Percentiles rank a stretch among this genome's conserved stretches.
These are phyloP conservation scores for Neostethus bicornis DNA, from an alignment of 2,797 vertebrate genomes.

Conservation along the genomic window DNA sequence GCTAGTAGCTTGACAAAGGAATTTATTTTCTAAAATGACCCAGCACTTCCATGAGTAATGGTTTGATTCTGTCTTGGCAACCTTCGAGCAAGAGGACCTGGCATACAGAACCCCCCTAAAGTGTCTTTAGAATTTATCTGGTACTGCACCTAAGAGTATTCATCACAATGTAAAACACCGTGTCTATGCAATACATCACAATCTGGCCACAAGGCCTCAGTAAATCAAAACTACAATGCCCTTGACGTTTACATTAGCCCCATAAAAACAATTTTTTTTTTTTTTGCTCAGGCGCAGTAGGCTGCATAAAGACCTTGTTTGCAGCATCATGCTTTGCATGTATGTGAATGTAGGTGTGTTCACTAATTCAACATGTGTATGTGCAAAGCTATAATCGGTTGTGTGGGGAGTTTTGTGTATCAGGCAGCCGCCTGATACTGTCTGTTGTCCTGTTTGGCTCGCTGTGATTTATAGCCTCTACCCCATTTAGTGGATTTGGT, in stretches of 20 bases:
- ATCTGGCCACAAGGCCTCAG: conserved; percentile 48
- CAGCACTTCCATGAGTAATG: conserved; percentile 58
- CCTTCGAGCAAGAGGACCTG: conserved; percentile 46
- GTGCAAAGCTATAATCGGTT: conserved; percentile 23
- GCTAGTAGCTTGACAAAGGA: conserved; percentile 29
- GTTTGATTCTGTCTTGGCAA: conserved; percentile 39
- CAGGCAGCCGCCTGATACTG: conserved; percentile 37
- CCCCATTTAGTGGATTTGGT: conserved; percentile 52
- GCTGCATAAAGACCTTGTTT: conserved; percentile 27
- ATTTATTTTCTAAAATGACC: conserved; percentile 12
- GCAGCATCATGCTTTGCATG: conserved; percentile 23
- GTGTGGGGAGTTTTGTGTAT: conserved; percentile 21
- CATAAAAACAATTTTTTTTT: conserved; percentile 59
- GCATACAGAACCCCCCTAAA: conserved; percentile 28
- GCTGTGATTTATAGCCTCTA: conserved; percentile 58
- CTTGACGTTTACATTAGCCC: conserved; percentile 66
- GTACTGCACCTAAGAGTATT: conserved; percentile 58
- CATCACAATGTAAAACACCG: conserved; percentile 68
- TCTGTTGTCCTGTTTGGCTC: conserved; percentile 39
- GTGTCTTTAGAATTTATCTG: conserved; percentile 68
- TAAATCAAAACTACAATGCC: conserved; percentile 73
- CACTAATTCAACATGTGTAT: not conserved
- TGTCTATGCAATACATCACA: conserved; percentile 63
- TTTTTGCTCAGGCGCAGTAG: conserved; percentile 37
- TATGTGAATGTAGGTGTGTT: conserved; percentile 11